phyloP scores from a whole-genome alignment of 1,140 invertebrate species.

The Calliphora vicina region DNA sequence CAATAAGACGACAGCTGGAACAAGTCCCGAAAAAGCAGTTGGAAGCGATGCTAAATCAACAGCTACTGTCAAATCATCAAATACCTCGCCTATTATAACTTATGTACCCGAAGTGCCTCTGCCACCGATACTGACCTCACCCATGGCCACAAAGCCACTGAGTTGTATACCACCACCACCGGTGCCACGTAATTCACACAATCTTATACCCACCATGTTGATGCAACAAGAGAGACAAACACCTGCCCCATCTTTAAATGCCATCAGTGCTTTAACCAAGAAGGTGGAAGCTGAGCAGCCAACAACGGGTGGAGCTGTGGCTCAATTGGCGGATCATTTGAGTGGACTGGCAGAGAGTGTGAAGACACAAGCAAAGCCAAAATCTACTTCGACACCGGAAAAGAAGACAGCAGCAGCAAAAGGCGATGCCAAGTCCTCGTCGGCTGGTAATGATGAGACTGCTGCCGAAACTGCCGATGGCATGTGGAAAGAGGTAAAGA shows the following conservation, averaged over 20 bases:
- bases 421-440: not conserved
- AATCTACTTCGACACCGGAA: slow-evolving; percentile 52
- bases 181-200: slow-evolving; percentile 66
- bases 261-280: slow-evolving; percentile 53
- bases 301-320: slow-evolving; percentile 58
- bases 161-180: slow-evolving; percentile 73
- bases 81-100: slow-evolving; percentile 17
- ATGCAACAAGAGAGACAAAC: slow-evolving; percentile 43
- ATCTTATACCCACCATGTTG: slow-evolving; percentile 51
- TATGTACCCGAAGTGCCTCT: slow-evolving; percentile 41
- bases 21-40: not conserved
- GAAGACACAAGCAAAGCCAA: slow-evolving; percentile 46
- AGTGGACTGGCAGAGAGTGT: slow-evolving; percentile 59
- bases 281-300: slow-evolving; percentile 65
- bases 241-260: slow-evolving; percentile 49
- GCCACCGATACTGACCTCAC: slow-evolving; percentile 59
- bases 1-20: not conserved
- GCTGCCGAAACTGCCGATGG: slow-evolving; percentile 47
- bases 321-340: slow-evolving; percentile 57
- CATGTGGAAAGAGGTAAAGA: slow-evolving; percentile 67
- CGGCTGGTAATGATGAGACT: slow-evolving; percentile 15
- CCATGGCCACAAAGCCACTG: slow-evolving; percentile 69
- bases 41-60: not conserved
- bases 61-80: not conserved
- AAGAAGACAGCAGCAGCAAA: slow-evolving; percentile 19